A percentile compares a stretch with the other conserved stretches of the same genome.
Conservation (phyloP, 2,797 vertebrate species). For the Synanceia verrucosa region DNA sequence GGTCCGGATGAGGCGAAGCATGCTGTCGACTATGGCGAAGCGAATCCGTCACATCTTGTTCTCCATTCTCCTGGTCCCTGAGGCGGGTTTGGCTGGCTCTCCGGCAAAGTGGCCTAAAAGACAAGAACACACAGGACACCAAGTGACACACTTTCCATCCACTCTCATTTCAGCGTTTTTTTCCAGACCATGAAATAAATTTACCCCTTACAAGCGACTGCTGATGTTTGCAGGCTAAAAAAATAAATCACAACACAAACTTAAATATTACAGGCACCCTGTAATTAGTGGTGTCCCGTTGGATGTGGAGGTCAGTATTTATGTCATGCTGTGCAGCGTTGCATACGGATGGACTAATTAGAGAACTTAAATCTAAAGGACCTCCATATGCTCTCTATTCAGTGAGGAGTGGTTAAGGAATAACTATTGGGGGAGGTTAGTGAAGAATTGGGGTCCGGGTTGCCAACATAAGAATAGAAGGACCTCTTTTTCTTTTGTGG, state of each 20-base stretch:
- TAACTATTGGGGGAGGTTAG: constrained; percentile 38
- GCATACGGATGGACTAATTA: constrained; percentile 43
- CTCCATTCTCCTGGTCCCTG: constrained; percentile 63
- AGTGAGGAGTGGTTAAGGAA: constrained; percentile 32
- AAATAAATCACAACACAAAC: constrained; percentile 60
- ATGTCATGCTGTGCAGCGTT: constrained; percentile 44
- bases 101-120: constrained; percentile 65
- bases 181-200: constrained; percentile 37
- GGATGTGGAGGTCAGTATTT: constrained; percentile 64
- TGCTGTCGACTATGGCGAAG: constrained; percentile 72
- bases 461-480: constrained; percentile 55
- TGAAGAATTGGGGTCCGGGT: constrained; percentile 43
- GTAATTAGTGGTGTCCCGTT: constrained; percentile 65
- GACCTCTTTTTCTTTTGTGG: constrained; percentile 67
- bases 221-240: constrained; percentile 48
- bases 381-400: constrained; percentile 38
- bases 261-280: constrained; percentile 44
- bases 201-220: constrained; percentile 39
- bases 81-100: constrained; percentile 40
- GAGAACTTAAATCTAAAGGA: constrained; percentile 14
- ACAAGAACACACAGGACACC: constrained; percentile 63
- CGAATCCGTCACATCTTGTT: constrained; percentile 77
- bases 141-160: constrained; percentile 63
- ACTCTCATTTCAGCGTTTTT: constrained; percentile 17
- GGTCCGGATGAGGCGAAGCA: constrained; percentile 73